phyloP scores from a whole-genome alignment of 2,797 vertebrate genomes.

The Oreonectes daqikongensis region DNA sequence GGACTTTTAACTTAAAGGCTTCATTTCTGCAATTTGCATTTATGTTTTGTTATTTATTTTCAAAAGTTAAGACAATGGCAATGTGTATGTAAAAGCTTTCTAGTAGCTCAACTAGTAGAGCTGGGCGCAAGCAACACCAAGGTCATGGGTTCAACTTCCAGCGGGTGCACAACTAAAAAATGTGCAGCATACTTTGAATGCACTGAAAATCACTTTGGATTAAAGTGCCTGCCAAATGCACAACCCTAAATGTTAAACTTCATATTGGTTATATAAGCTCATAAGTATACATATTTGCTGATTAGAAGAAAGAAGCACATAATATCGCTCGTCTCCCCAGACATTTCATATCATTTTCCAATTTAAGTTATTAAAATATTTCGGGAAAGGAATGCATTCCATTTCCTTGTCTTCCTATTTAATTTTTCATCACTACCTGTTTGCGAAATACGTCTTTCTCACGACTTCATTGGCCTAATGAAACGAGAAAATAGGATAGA shows the following conservation, averaged over 20 bases:
- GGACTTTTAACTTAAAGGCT: no score
- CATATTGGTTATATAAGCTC: not conserved
- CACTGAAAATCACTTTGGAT: not conserved
- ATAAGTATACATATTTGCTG: not conserved
- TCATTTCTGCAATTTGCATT: not conserved
- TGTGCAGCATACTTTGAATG: no score
- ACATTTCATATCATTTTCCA: not conserved
- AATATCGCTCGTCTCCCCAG: not conserved
- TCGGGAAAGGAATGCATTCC: not conserved
- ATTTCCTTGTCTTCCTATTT: slow-evolving; percentile 25
- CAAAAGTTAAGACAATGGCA: not conserved
- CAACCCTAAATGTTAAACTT: not conserved
- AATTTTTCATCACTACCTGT: slow-evolving; percentile 40
- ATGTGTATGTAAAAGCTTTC: not conserved
- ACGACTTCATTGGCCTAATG: slow-evolving; percentile 61
- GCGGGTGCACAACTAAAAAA: no score
- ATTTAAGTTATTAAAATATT: slow-evolving; percentile 9
- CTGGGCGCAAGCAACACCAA: not conserved
- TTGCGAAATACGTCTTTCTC: slow-evolving; percentile 62
- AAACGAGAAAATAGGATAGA: slow-evolving; percentile 59
- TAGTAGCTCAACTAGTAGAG: not conserved
- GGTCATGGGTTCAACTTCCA: not conserved
- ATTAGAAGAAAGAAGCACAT: not conserved
- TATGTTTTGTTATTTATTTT: no score
- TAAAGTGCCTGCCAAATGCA: not conserved